Base-by-base conservation (phyloP, 2,797 vertebrate species). In the Rousettus madagascariensis region DNA sequence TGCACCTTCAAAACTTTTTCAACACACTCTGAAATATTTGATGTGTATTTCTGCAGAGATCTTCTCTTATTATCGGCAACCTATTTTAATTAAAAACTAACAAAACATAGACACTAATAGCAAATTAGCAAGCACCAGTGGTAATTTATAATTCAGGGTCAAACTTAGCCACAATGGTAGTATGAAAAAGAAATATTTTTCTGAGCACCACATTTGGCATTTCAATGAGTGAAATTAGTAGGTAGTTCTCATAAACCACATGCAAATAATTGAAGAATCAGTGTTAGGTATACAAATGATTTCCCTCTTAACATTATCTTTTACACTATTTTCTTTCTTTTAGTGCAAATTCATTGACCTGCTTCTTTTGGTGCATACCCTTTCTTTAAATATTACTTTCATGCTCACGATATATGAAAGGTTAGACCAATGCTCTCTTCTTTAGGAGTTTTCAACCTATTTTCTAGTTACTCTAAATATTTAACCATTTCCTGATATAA, bases 21-120 rank as follows among this genome's bases (percentile, higher is more conserved):
- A 49, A 13, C 49, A 68, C 68, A 72, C 75, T 86, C 68, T 89
- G 51, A 94, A 89, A 66, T 26, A 86, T 59, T 69, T 96, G 68
- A 94, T 72, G 36, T 55, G 61, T 53, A 43, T 91, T 94, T 94
- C 46, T 66, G 19, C 53, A 86, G 26, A 86, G 49, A 43, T 72
- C 38, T n/a, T 87, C 22, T 82, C 75, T 91, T 61, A 19, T 71
- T 77, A 65, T 8, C 55, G 77, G n/a, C 80, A 89, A 82, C 12
- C 11, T 55, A 61, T 30, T 93, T 68, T 78, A 53, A 57, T 75
- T 93, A 69, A 80, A 84, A 80, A 80, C 24, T 80, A 65, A 55
- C 33, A 59, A 86, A 80, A 63, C 11, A 51, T 33, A 65, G 66
- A 75, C 66, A 80, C 11, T 38, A 61, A 59, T n/a, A 77, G 38